These are phyloP conservation scores for Dilophus febrilis DNA, from an alignment of 2,888 invertebrate species.

Conservation along the genomic window DNA sequence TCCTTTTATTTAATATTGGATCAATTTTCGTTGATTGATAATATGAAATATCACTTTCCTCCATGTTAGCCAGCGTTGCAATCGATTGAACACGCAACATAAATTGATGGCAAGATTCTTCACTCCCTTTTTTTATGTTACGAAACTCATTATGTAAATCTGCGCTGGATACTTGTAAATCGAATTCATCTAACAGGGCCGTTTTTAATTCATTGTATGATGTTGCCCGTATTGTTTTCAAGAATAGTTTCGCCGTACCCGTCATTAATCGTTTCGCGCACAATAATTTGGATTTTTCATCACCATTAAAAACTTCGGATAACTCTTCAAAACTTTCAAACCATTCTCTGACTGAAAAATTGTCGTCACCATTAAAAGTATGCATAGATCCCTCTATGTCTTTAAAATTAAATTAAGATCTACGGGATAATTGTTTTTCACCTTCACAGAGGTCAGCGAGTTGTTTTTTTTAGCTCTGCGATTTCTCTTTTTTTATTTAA, in stretches of 20 bases:
- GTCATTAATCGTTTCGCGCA: not conserved
- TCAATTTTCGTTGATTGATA: slow-evolving; percentile 8
- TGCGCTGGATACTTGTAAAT: slow-evolving; percentile 7
- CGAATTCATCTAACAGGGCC: slow-evolving; percentile 13
- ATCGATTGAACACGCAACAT: slow-evolving; percentile 15
- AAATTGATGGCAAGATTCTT: slow-evolving; percentile 15
- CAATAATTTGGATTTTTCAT: not conserved
- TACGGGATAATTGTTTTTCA: no score
- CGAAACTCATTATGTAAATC: slow-evolving; percentile 11
- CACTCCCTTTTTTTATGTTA: slow-evolving; percentile 10
- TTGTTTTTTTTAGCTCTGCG: no score
- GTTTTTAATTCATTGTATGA: slow-evolving; percentile 9
- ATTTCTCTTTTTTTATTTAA: no score
- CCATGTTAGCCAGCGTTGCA: slow-evolving; percentile 13
- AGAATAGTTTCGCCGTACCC: not conserved
- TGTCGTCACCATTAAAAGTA: not conserved
- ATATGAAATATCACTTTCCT: slow-evolving; percentile 14
- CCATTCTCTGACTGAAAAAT: not conserved
- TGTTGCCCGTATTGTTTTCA: not conserved
- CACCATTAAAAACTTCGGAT: not conserved
- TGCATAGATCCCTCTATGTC: not conserved
- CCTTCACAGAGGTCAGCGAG: no score
- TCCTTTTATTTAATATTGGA: not conserved
- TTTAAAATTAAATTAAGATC: not conserved
- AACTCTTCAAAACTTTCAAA: not conserved